A percentile compares a stretch with the other conserved stretches of the same genome.
Conservation (phyloP, 2,113 vertebrate genomes). For the Neodon shergylaensis region DNA sequence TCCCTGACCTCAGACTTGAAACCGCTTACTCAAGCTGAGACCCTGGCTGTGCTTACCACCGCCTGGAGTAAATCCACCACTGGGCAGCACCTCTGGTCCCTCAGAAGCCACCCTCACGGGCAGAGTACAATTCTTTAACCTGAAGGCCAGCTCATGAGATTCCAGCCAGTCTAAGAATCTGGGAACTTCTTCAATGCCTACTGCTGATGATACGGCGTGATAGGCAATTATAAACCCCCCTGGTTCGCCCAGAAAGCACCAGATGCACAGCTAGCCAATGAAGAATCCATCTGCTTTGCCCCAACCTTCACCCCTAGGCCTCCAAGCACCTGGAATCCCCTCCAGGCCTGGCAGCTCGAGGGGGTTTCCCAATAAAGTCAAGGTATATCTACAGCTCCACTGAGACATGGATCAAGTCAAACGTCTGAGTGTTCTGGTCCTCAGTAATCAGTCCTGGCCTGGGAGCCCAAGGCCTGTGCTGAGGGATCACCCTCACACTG, state of each 20-base stretch:
- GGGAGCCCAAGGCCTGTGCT: neutral
- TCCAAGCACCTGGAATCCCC: neutral
- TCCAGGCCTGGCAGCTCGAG: neutral
- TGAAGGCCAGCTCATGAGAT: neutral
- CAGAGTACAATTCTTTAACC: neutral
- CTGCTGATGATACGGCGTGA: neutral
- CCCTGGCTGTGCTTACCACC: neutral
- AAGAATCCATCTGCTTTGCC: neutral
- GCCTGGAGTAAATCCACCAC: neutral
- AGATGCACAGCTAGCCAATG: neutral
- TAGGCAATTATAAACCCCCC: neutral
- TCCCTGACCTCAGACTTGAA: slow-evolving; percentile 12
- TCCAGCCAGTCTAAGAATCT: slow-evolving; percentile 6
- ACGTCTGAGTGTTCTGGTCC: slow-evolving; percentile 41
- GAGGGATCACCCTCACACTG: neutral
- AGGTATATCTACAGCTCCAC: neutral
- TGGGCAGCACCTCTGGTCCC: neutral
- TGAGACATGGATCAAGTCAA: neutral
- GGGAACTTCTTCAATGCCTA: slow-evolving; percentile 18
- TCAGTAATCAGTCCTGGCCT: neutral
- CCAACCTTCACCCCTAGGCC: neutral
- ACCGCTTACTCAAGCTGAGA: neutral
- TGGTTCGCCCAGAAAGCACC: neutral
- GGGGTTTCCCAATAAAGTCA: neutral
- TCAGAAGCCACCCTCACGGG: neutral